Base-by-base conservation (phyloP, 1,140 invertebrate genomes). In the Asobara japonica region DNA sequence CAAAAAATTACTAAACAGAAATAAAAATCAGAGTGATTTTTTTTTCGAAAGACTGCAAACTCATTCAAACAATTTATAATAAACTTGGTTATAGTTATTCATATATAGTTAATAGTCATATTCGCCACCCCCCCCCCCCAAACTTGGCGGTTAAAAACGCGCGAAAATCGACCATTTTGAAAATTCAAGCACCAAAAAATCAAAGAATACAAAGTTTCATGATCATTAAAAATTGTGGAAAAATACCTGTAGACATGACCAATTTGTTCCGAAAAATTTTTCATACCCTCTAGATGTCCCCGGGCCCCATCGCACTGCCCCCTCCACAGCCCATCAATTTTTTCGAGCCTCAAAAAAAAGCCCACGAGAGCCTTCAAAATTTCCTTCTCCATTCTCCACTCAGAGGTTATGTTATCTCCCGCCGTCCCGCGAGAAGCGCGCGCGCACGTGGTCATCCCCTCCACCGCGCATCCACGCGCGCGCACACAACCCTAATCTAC, bases 371-470 rank as follows among this genome's bases (percentile, higher is more conserved):
- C 25, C 27, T 62, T 62, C 6, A 31, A 27, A 0, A 62, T 10
- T 13, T 62, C 60, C 27, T 62, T 41, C 13, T 48, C 64, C 41
- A 66, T 66, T 2, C n/a, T 29, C 29, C 29, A 13, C 3, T 3
- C 4, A n/a, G 27, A 66, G 25, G 22, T 66, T 48, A 45, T 65
- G 33, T 18, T 16, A 16, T 13, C 8, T 13, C 51, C 0, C 22
- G 16, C 7, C 41, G 41, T 45, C 51, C n/a, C n/a, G n/a, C n/a
- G n/a, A n/a, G n/a, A n/a, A n/a, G n/a, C n/a, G n/a, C n/a, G 51
- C 51, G 51, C 51, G 51, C 51, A 56, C 51, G 51, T 56, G 51
- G 51, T 25, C n/a, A n/a, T n/a, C n/a, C n/a, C n/a, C n/a, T n/a
- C n/a, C n/a, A n/a, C n/a, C n/a, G n/a, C n/a, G n/a, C n/a, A n/a